Evolutionary conservation across 2,797 vertebrate genomes (phyloP).

Genomic region (Sarcophilus harrisii): DNA sequence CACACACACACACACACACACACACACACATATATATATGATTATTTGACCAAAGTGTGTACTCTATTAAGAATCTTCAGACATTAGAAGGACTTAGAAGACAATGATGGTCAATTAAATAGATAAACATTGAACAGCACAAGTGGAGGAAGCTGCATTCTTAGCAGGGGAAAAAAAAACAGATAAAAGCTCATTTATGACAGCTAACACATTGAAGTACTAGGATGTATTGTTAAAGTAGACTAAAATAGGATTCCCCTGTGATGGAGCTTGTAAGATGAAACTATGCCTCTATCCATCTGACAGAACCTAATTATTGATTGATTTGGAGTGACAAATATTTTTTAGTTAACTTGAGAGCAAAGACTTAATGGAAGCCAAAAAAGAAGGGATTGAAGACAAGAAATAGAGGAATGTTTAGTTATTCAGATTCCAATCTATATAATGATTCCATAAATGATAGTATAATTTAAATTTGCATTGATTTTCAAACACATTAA

Average conservation of each 20-base stretch:
- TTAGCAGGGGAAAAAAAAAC: not conserved
- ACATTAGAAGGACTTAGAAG: not conserved
- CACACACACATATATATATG: too few species aligned
- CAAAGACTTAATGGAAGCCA: not conserved
- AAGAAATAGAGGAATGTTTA: not conserved
- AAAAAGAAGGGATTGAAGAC: not conserved
- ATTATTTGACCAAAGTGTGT: not conserved
- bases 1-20: too few species aligned
- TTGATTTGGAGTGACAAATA: not conserved
- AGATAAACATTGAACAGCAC: not conserved
- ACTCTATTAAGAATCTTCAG: not conserved
- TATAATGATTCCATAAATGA: not conserved
- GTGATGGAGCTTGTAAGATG: not conserved
- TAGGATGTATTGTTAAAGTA: not conserved
- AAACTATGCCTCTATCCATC: not conserved
- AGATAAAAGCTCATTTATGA: not conserved
- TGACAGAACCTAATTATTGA: not conserved
- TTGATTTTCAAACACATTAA: not conserved
- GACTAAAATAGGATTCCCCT: not conserved
- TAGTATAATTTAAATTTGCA: not conserved
- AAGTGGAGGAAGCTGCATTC: not conserved
- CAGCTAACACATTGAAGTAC: not conserved
- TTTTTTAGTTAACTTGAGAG: not conserved
- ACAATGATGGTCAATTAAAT: not conserved
- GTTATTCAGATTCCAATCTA: not conserved